Base-by-base conservation (phyloP, 2,113 vertebrate species). In the Ctenomys sociabilis region DNA sequence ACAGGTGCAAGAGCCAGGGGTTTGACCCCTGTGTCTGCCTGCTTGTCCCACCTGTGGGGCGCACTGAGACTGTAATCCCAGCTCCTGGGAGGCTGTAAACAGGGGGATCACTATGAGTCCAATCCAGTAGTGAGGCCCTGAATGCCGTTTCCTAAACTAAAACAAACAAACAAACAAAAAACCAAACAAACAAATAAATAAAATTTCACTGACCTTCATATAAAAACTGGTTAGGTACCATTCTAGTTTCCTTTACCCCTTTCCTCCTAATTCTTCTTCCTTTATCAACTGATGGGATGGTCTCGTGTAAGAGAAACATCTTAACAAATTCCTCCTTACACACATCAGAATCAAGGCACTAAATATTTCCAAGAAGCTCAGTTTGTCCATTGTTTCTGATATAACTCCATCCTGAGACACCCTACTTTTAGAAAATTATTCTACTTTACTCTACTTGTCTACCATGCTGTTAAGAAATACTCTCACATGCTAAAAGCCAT, bases 391-490 rank as follows among this genome's bases (percentile, higher is more conserved):
- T 82, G 73, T 9, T 17, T 64, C 22, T 95, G 43, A 43, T 12
- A 28, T 16, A 87, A n/a, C 0, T 78, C 22, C 9, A 10, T 78
- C 68, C 49, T 52, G 40, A 70, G 26, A 66, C 37, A 87, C 4
- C 17, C 49, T 83, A 91, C 21, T 80, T 92, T 43, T n/a, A 92
- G 30, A 80, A 88, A 89, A 72, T 72, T 54, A 83, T 88, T 77
- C 73, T 49, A 54, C 13, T 78, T 91, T 92, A 16, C 63, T 78
- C 88, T 88, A 63, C 26, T 54, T 85, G n/a, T 94, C 78, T 52
- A 89, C n/a, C 57, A 72, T 57, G 13, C 14, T 80, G 52, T 70
- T 92, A 88, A 82, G 26, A 40, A 63, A n/a, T 43, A 37, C 26
- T 84, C 57, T 84, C 13, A 35, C 35, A n/a, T 61, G 54, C 4